phyloP scores from a whole-genome alignment of 2,888 invertebrate genomes.

The Agriotes lineatus region DNA sequence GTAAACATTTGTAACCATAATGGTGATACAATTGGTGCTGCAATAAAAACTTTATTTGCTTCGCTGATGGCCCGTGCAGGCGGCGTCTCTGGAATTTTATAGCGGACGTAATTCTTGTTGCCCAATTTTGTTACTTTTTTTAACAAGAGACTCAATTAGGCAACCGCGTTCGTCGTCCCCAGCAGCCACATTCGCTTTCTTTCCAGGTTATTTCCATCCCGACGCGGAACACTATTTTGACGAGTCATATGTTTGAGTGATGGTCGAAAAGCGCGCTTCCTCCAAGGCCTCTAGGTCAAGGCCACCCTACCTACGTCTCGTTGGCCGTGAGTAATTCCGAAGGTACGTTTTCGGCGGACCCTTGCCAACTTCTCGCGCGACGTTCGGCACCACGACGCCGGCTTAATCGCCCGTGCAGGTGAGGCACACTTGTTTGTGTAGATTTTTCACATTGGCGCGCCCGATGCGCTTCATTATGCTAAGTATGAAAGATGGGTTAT shows the following conservation, averaged over 20 bases:
- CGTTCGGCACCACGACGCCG: neutral
- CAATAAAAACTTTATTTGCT: too few relatives aligned
- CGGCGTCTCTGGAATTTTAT: too few relatives aligned
- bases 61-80: too few relatives aligned
- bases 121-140: too few relatives aligned
- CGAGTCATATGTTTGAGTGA: conserved; percentile 18
- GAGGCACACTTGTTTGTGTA: neutral
- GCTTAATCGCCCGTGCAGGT: neutral
- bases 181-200: conserved; percentile 32
- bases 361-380: conserved; percentile 12
- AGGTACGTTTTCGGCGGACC: neutral
- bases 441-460: neutral
- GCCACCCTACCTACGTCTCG: conserved; percentile 18
- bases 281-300: conserved; percentile 39
- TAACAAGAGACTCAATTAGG: too few relatives aligned
- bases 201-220: conserved; percentile 32
- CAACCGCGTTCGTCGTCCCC: neutral
- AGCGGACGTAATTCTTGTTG: too few relatives aligned
- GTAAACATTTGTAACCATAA: too few relatives aligned
- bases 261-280: conserved; percentile 24
- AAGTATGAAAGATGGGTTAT: conserved; percentile 7
- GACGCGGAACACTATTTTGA: conserved; percentile 20
- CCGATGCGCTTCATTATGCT: conserved; percentile 18
- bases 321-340: neutral
- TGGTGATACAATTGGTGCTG: too few relatives aligned